These are phyloP conservation scores for Florisuga fusca DNA, from an alignment of 2,797 vertebrate genomes.

Conservation along the genomic window DNA sequence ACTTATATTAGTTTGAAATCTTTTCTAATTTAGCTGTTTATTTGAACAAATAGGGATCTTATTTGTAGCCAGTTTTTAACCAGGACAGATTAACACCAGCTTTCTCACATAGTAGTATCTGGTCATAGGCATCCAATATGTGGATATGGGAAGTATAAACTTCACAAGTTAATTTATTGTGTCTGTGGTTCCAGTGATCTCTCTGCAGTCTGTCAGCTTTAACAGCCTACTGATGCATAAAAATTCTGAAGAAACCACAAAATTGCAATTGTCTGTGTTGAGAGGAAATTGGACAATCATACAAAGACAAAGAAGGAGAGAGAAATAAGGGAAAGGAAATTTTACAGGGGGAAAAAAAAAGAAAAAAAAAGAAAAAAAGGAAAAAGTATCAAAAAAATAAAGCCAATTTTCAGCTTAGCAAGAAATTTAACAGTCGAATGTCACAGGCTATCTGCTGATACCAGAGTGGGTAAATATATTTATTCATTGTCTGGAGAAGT, in stretches of 20 bases:
- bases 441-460: neutral
- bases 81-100: neutral
- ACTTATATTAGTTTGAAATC: neutral
- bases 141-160: neutral
- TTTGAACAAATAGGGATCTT: neutral
- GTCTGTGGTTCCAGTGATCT: neutral
- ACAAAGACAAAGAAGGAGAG: neutral
- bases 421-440: neutral
- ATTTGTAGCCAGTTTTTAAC: neutral
- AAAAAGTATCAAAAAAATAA: neutral
- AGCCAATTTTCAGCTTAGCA: neutral
- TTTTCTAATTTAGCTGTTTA: neutral
- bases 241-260: slow-evolving; percentile 12
- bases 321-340: neutral
- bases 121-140: neutral
- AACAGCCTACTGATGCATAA: neutral
- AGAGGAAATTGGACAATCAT: neutral
- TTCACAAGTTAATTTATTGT: neutral
- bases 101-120: neutral
- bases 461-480: neutral
- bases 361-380: neutral
- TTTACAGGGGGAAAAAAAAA: neutral
- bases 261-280: neutral
- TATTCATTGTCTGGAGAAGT: slow-evolving; percentile 24
- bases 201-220: neutral